Evolutionary conservation across 2,888 invertebrate species (phyloP), one percentile per base, ranked within the genome.

Genomic region (Lithophane ornitopus): DNA sequence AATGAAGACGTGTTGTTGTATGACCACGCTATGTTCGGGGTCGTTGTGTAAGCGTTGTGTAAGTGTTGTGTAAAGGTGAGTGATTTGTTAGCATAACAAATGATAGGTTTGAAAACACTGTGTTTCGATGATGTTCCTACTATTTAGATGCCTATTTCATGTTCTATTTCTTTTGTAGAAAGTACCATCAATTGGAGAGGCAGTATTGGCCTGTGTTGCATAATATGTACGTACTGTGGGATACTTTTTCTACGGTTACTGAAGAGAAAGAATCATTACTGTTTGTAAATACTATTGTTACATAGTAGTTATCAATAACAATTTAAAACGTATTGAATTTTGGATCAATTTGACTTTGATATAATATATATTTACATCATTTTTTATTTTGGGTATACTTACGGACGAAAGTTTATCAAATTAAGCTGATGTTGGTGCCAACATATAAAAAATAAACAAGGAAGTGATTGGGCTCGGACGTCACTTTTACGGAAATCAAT

Each of bases 161-260:
- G 82, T 61, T 76, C 78, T 82, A 71, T 85, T 77, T 85, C 34
- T 70, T 77, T 66, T 63, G 59, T 77, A 82, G 69, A 82, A 81
- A 81, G 85, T 71, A 63, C 44, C 59, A 61, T 84, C 61, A 28
- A 68, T 52, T 74, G 19, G 8, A 58, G 58, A 69, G 22, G 56
- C 26, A 3, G 26, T 67, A 58, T 59, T 59, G 28, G 54, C 61
- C 39, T 34, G 62, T 52, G 22, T 81, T 81, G 74, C 84, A 16
- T 84, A 81, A 84, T 22, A 22, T 49, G 28, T 16, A 14, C 39
- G 14, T 39, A 49, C 19, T 41, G 14, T 52, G 39, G 3, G 12
- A 34, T 41, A 44, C 0, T 14, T 59, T 65, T 73, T 12, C 12
- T 19, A 75, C 28, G 1, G 9, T 8, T 16, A 14, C 39, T 26